Conservation (phyloP, 2,797 vertebrate genomes). For the Liasis olivaceus region DNA sequence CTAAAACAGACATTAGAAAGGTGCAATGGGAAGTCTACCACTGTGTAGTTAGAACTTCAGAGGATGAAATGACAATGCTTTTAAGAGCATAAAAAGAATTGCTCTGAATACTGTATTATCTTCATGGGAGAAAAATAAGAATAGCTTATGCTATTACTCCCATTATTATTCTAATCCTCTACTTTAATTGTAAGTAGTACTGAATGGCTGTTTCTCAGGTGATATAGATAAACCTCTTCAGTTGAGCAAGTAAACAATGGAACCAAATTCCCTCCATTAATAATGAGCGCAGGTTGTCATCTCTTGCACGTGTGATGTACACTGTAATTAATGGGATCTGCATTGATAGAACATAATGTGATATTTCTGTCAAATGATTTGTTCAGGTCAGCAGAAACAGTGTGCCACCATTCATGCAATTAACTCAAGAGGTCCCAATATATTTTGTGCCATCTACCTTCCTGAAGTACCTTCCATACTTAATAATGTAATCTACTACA, state of each 20-base stretch:
- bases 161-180: slow-evolving; percentile 42
- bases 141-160: neutral
- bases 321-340: neutral
- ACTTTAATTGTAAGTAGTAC: slow-evolving; percentile 31
- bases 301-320: neutral
- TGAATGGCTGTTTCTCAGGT: neutral
- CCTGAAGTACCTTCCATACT: neutral
- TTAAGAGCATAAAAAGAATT: neutral
- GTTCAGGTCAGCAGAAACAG: slow-evolving; percentile 9
- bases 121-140: neutral
- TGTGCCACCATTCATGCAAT: neutral
- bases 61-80: neutral
- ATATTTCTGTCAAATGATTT: slow-evolving; percentile 2
- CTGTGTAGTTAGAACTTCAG: slow-evolving; percentile 12
- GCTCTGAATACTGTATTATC: neutral
- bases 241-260: slow-evolving; percentile 11
- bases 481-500: neutral
- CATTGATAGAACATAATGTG: neutral
- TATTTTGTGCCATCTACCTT: neutral
- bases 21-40: slow-evolving; percentile 16
- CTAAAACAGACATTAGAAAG: slow-evolving; percentile 8
- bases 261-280: slow-evolving; percentile 23
- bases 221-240: slow-evolving; percentile 31
- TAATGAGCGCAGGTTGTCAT: slow-evolving; percentile 1
- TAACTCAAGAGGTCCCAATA: slow-evolving; percentile 12